These are phyloP conservation scores for Hippocampus zosterae DNA, from an alignment of 2,113 vertebrate genomes.

Conservation along the genomic window DNA sequence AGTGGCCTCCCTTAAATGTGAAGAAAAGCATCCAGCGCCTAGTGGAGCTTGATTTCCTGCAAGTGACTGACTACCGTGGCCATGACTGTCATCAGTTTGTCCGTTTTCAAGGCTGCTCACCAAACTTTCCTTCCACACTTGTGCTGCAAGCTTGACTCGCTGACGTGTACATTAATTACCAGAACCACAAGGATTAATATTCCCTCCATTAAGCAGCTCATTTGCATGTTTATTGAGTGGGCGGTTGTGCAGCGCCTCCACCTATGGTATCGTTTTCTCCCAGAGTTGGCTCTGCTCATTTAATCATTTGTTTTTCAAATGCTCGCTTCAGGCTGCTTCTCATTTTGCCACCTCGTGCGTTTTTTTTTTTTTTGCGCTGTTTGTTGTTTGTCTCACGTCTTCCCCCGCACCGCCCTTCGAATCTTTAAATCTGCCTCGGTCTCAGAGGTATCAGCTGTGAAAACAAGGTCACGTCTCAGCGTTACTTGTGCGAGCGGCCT, in stretches of 20 bases:
- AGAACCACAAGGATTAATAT: conserved; percentile 50
- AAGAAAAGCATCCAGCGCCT: not conserved
- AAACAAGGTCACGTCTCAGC: conserved; percentile 64
- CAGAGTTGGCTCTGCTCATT: conserved; percentile 39
- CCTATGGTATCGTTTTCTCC: conserved; percentile 31
- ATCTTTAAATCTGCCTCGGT: conserved; percentile 47
- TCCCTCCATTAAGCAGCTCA: conserved; percentile 60
- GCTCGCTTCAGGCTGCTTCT: not conserved
- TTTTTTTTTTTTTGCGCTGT: not conserved
- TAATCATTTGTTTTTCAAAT: conserved; percentile 32
- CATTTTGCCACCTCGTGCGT: conserved; percentile 11
- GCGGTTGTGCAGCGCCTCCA: conserved; percentile 34
- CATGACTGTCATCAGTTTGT: not conserved
- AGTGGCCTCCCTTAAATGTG: conserved; percentile 15
- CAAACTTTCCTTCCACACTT: conserved; percentile 20
- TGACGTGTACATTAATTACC: conserved; percentile 65
- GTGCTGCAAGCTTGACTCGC: conserved; percentile 54
- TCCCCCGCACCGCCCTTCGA: conserved; percentile 15
- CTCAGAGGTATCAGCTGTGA: conserved; percentile 42
- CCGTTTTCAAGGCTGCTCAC: not conserved
- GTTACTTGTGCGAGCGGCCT: conserved; percentile 47
- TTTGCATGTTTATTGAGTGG: conserved; percentile 67
- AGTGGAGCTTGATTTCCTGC: not conserved
- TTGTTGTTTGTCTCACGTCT: not conserved
- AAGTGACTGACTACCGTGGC: not conserved